phyloP scores from a whole-genome alignment of 2,797 vertebrate species.

The Nothura maculosa region DNA sequence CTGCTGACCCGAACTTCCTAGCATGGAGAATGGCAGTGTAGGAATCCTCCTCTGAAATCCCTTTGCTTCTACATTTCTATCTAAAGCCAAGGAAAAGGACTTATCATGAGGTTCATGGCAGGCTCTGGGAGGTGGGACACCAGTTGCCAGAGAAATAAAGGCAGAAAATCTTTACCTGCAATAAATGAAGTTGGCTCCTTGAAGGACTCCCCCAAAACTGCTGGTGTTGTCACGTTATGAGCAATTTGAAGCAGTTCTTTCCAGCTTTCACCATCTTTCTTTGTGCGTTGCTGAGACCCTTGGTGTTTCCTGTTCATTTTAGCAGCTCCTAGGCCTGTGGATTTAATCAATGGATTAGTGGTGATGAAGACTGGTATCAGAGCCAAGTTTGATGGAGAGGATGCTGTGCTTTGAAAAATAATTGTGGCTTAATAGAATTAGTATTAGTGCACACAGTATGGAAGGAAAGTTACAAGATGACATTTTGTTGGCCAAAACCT shows the following conservation, averaged over 20 bases:
- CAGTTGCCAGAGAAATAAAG: rapidly evolving
- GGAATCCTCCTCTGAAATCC: background rate
- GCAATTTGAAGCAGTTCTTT: background rate
- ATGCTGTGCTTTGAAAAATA: background rate
- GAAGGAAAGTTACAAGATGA: background rate
- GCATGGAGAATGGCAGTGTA: rapidly evolving
- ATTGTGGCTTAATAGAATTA: background rate
- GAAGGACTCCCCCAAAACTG: background rate
- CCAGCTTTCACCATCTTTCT: background rate
- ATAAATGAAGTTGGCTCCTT: background rate
- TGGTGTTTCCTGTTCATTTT: background rate
- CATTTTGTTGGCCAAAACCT: background rate
- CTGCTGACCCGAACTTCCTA: background rate
- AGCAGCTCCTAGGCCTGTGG: constrained; percentile 76
- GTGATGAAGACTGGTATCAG: background rate
- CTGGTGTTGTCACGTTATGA: background rate
- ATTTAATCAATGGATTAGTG: constrained; percentile 65
- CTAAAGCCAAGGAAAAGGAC: background rate
- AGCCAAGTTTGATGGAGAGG: background rate
- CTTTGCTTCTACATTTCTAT: background rate
- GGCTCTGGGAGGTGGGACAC: background rate
- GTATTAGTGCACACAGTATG: background rate
- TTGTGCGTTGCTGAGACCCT: rapidly evolving
- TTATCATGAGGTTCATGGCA: rapidly evolving
- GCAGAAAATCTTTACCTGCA: background rate